Evolutionary conservation across 64 coral and sea anemone species (phyloP).

Genomic region (Actinia equina): DNA sequence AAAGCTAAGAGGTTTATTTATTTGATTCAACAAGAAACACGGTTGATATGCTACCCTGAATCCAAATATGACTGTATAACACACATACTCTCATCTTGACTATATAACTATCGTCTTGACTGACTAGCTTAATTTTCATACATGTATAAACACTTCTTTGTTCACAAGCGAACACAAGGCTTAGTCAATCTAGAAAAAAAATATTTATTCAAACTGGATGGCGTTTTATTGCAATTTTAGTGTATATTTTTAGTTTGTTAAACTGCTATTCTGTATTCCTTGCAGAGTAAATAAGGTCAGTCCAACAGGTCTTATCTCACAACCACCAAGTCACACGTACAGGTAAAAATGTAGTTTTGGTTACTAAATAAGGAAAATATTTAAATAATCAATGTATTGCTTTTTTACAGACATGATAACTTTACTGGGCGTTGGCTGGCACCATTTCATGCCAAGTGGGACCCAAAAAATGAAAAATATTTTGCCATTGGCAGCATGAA

Average conservation of each 20-base stretch:
- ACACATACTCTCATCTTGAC: too few relatives aligned
- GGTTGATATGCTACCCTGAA: too few relatives aligned
- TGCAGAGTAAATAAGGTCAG: neutral
- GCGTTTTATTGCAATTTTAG: too few relatives aligned
- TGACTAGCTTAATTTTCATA: too few relatives aligned
- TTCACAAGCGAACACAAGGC: too few relatives aligned
- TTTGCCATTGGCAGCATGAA: slow-evolving; percentile 87
- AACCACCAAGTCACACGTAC: neutral
- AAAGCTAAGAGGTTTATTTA: too few relatives aligned
- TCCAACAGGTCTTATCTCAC: neutral
- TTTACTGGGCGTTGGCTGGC: slow-evolving; percentile 81
- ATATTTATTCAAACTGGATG: too few relatives aligned
- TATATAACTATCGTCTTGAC: too few relatives aligned
- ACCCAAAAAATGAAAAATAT: slow-evolving; percentile 74
- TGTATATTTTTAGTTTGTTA: neutral
- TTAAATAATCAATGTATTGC: neutral
- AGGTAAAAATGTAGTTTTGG: neutral
- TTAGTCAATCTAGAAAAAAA: too few relatives aligned
- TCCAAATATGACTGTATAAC: too few relatives aligned
- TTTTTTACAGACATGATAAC: slow-evolving; percentile 77
- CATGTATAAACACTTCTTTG: too few relatives aligned
- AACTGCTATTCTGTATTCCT: neutral
- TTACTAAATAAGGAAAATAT: neutral
- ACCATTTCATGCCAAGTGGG: slow-evolving; percentile 81
- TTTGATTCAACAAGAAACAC: too few relatives aligned